A percentile compares a stretch with the other conserved stretches of the same genome.
Conservation (phyloP, 2,113 vertebrate genomes). For the Baryphthengus martii region DNA sequence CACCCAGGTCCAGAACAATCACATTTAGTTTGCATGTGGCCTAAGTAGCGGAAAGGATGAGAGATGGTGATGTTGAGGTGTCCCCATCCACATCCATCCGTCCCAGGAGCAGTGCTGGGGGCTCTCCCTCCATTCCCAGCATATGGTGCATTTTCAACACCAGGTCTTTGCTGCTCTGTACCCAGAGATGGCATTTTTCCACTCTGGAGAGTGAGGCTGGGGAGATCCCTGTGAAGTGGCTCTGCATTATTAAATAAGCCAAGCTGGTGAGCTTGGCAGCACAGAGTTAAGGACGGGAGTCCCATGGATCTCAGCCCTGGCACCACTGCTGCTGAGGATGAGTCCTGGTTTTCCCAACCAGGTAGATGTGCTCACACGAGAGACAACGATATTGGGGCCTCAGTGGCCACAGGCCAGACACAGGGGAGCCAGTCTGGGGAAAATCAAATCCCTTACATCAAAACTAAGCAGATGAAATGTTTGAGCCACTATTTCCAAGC, state of each 20-base stretch:
- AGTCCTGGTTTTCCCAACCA: neutral
- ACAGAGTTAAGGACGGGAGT: neutral
- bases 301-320: neutral
- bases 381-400: fast-evolving
- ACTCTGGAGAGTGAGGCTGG: neutral
- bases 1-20: neutral
- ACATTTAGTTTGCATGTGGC: neutral
- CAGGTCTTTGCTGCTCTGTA: neutral
- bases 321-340: fast-evolving
- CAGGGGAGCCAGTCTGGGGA: neutral
- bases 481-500: fast-evolving
- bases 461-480: neutral
- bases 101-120: fast-evolving
- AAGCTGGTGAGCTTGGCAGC: neutral
- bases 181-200: neutral
- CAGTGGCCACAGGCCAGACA: neutral
- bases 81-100: no score
- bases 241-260: neutral
- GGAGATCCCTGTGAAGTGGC: neutral
- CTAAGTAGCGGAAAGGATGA: neutral
- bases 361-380: neutral
- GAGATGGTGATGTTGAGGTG: neutral
- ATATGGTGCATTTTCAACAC: neutral
- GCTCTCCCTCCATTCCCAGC: neutral
- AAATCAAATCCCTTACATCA: neutral